A percentile compares a stretch with the other conserved stretches of the same genome.
These are phyloP conservation scores for Oreotrochilus melanogaster DNA, from an alignment of 2,113 vertebrate genomes.

Conservation along the genomic window DNA sequence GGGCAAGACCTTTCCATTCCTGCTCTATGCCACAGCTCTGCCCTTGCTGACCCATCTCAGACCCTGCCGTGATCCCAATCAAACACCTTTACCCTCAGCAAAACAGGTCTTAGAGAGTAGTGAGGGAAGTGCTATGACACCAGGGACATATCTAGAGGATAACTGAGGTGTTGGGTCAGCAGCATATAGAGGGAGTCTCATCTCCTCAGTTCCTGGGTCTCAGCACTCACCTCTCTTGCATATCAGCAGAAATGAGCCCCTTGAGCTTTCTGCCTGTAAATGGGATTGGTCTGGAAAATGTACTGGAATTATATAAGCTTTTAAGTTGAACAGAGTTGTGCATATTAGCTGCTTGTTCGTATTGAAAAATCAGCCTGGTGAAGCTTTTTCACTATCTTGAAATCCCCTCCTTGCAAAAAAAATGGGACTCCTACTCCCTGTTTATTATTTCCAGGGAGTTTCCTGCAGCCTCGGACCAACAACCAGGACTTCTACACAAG, in stretches of 20 bases:
- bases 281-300: background rate
- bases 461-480: background rate
- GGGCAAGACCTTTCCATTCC: background rate
- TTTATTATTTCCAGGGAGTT: background rate
- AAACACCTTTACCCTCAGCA: background rate
- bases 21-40: background rate
- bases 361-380: background rate
- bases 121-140: background rate
- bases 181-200: background rate
- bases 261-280: background rate
- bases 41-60: background rate
- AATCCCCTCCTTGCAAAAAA: background rate
- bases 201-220: background rate
- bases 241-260: background rate
- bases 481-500: background rate
- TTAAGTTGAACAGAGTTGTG: background rate
- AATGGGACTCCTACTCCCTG: background rate
- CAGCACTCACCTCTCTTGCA: background rate
- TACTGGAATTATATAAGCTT: background rate
- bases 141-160: background rate
- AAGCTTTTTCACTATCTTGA: background rate
- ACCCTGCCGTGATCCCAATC: background rate
- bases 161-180: background rate
- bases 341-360: background rate
- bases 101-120: background rate